Base-by-base conservation (phyloP, 1,140 invertebrate genomes). In the Zaprionus ghesquierei region DNA sequence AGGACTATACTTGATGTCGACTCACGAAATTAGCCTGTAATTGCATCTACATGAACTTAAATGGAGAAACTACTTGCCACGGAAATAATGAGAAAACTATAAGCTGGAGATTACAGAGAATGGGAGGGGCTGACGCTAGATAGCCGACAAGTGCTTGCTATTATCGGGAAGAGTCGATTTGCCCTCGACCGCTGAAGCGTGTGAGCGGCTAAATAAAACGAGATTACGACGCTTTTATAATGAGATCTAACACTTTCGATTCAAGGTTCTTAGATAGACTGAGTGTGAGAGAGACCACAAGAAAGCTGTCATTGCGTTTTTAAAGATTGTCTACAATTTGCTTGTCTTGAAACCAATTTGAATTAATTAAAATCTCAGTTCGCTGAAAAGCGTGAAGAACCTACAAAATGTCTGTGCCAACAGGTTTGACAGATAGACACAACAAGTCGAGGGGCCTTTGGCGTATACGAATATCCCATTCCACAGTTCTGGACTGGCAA, bases 231-330 rank as follows among this genome's bases (percentile, higher is more conserved):
- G 41, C 25, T 49, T 49, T 25, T 35, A n/a, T 33, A 29, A 29
- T 38, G 49, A 31, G 49, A 54, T 62, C 27, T 31, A 18, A 54
- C 66, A 69, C 58, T 69, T 69, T 69, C 66, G 58, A 54, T 62
- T 60, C 6, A 50, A 46, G 41, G 35, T 41, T 41, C n/a, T 6
- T n/a, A 41, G 35, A 8, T 6, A 46, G 41, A 4, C 8, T 1
- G 2, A 20, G 9, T 20, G 41, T 6, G 18, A 18, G 15, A 9
- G 15, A 1, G 3, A 44, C 6, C 2, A 6, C 8, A 20, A 13
- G 12, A 35, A 27, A 38, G 41, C 38, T 25, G 59, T 60, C 58
- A 38, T 27, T 29, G 46, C 27, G 41, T 15, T 46, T 51, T 51
- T 35, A 4, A 56, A 65, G 51, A 55, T 27, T 22, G n/a, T 46